Conservation (phyloP, 2,113 vertebrate genomes). For the Upupa epops region DNA sequence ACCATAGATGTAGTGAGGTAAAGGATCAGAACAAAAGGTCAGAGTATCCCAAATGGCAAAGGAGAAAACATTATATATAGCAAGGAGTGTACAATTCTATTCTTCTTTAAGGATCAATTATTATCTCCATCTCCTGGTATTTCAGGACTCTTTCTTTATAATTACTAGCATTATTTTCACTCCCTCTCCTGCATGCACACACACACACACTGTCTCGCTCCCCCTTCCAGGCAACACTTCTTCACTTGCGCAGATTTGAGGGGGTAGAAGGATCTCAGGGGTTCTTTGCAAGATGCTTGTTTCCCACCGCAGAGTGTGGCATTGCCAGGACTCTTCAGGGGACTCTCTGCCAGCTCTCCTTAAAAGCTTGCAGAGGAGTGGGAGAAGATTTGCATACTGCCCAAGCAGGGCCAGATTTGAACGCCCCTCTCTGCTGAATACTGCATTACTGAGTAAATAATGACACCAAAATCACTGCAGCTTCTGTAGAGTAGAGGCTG, state of each 20-base stretch:
- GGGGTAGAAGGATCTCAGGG: slow-evolving; percentile 55
- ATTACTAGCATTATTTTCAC: neutral
- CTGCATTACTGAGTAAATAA: neutral
- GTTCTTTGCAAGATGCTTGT: slow-evolving; percentile 61
- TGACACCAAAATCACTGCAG: neutral
- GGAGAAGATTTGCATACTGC: slow-evolving; percentile 63
- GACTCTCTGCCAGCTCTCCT: slow-evolving; percentile 58
- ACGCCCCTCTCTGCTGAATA: neutral
- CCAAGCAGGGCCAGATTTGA: slow-evolving; percentile 37
- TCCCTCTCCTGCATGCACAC: neutral
- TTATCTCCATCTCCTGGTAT: slow-evolving; percentile 5
- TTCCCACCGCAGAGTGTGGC: slow-evolving; percentile 54
- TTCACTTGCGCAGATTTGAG: slow-evolving; percentile 56
- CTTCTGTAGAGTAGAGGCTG: neutral
- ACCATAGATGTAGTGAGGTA: neutral
- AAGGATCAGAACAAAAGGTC: slow-evolving; percentile 9
- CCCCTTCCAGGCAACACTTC: slow-evolving; percentile 53
- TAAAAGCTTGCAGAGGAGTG: slow-evolving; percentile 50
- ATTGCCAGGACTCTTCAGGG: slow-evolving; percentile 68
- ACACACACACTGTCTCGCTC: slow-evolving; percentile 29
- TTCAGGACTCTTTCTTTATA: neutral
- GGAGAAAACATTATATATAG: neutral
- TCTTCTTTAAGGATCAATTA: neutral
- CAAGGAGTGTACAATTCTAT: neutral
- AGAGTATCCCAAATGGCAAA: neutral